Conservation (phyloP, 2,888 invertebrate genomes). For the Temnothorax rugatulus region DNA sequence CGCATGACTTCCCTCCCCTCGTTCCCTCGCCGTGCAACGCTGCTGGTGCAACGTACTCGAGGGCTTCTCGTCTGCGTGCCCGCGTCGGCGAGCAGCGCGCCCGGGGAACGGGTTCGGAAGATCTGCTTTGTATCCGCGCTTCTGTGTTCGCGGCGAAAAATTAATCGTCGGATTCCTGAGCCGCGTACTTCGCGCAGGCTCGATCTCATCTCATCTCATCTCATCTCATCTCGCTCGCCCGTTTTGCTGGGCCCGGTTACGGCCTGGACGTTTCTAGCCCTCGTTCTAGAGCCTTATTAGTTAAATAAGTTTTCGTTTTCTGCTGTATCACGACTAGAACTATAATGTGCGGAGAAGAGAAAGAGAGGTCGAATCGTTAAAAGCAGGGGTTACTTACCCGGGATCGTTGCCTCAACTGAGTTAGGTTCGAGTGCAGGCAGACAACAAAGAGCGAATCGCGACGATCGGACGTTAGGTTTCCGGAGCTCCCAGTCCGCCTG, state of each 20-base stretch:
- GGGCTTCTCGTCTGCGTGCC: slow-evolving; percentile 58
- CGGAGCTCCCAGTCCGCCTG: slow-evolving; percentile 67
- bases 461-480: slow-evolving; percentile 71
- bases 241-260: not conserved
- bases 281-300: slow-evolving; percentile 26
- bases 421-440: slow-evolving; percentile 45
- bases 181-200: not conserved
- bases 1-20: slow-evolving; percentile 76
- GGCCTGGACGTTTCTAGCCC: slow-evolving; percentile 10
- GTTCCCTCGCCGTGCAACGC: slow-evolving; percentile 49
- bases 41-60: slow-evolving; percentile 71
- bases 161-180: slow-evolving; percentile 45
- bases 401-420: slow-evolving; percentile 40
- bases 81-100: slow-evolving; percentile 60
- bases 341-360: not conserved
- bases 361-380: slow-evolving; percentile 9
- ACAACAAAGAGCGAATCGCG: slow-evolving; percentile 52
- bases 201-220: not conserved
- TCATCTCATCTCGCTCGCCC: not conserved
- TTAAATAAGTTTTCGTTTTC: slow-evolving; percentile 25
- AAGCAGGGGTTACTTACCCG: slow-evolving; percentile 39
- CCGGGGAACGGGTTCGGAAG: slow-evolving; percentile 61
- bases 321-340: not conserved
- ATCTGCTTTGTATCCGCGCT: slow-evolving; percentile 55
- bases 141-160: slow-evolving; percentile 62